Evolutionary conservation across 2,113 vertebrate genomes (phyloP), one percentile per base, ranked within the genome.

Genomic region (Nicator chloris): DNA sequence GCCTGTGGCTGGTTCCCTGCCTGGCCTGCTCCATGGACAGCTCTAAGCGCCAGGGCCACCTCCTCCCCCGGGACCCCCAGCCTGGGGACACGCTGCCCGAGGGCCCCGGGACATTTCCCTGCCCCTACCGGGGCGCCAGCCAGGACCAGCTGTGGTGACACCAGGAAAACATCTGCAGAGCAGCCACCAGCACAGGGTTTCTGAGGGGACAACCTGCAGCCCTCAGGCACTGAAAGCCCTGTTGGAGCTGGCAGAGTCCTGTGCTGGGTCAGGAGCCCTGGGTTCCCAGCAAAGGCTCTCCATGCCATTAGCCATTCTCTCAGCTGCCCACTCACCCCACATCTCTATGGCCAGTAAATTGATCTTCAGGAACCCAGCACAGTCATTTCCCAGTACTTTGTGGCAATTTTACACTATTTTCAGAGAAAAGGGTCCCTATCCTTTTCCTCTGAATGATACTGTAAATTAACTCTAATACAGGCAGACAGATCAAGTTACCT

Each of bases 361-460:
- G 92, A 93, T 94, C 90, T 88, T 75, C 35, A 86, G 80, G 64
- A 95, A 92, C 71, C 4, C 51, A 86, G 85, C 64, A 56, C 64
- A 83, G 94, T 78, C n/a, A 44, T 92, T 86, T 92, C 82, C 72
- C 94, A 93, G 88, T 71, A 90, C 90, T 96, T 84, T 88, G 82
- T 37, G 56, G 80, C 90, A 94, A 95, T 95, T 96, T 94, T 86
- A 78, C 86, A 88, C 92, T 90, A 64, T 88, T 90, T 95, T 78
- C 56, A 81, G 65, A 61, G 76, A 88, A 88, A 71, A 94, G 31
- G 92, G 76, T 56, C 85, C 88, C 39, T 73, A 81, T 86, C 56
- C 82, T 42, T 90, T 83, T 70, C 57, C 90, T 77, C 79, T 86
- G 75, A 80, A 94, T 40, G 90, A 33, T 73, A 57, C 65, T 42